Conservation (phyloP, 1,140 invertebrate genomes). For the Artemia franciscana region DNA sequence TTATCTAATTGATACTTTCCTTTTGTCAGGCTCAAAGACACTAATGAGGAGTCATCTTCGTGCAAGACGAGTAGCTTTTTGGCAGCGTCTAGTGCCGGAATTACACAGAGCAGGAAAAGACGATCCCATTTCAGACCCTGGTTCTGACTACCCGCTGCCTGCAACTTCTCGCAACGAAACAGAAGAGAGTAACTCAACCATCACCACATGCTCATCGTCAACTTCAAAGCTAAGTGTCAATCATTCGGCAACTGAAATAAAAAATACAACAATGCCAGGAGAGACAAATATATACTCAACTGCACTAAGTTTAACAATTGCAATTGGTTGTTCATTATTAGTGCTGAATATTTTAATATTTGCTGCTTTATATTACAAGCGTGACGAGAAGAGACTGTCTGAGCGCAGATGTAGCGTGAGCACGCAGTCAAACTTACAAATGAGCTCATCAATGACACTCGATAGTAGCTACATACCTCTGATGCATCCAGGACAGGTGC, state of each 20-base stretch:
- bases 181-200: neutral
- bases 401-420: neutral
- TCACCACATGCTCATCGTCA: neutral
- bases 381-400: slow-evolving; percentile 29
- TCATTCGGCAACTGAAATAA: neutral
- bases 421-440: neutral
- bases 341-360: slow-evolving; percentile 81
- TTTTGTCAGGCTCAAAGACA: slow-evolving; percentile 59
- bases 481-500: neutral
- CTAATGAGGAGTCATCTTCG: slow-evolving; percentile 79
- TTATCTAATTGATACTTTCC: no score
- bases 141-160: neutral
- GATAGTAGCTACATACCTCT: neutral
- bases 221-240: neutral
- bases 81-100: slow-evolving; percentile 75
- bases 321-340: slow-evolving; percentile 66
- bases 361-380: slow-evolving; percentile 76
- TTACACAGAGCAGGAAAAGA: slow-evolving; percentile 69
- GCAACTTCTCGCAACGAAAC: neutral
- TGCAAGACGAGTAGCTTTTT: slow-evolving; percentile 76
- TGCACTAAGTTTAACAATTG: slow-evolving; percentile 71
- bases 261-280: slow-evolving; percentile 34
- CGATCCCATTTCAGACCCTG: slow-evolving; percentile 54
- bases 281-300: slow-evolving; percentile 56
- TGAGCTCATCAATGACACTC: neutral